Evolutionary conservation across 2,888 invertebrate genomes (phyloP).

Genomic region (Amphimallon solstitiale): DNA sequence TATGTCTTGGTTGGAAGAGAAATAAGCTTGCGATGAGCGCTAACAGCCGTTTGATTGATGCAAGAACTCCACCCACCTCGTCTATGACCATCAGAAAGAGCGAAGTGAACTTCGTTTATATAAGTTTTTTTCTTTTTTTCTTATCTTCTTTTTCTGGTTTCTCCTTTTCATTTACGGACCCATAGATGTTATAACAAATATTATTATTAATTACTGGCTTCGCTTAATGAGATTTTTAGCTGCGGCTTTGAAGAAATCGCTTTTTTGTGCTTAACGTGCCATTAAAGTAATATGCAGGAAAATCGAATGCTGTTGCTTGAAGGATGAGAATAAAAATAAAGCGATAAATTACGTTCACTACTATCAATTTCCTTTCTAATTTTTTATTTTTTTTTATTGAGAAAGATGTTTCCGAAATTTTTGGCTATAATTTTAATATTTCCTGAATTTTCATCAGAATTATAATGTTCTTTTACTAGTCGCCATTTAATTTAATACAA

Average conservation of each 20-base stretch:
- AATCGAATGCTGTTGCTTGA: too few relatives aligned
- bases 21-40: conserved; percentile 42
- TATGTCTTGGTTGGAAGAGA: conserved; percentile 9
- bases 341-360: too few relatives aligned
- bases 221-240: conserved; percentile 17
- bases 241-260: background rate
- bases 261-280: too few relatives aligned
- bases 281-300: too few relatives aligned
- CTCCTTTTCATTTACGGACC: background rate
- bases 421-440: too few relatives aligned
- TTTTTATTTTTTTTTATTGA: too few relatives aligned
- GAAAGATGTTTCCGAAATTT: too few relatives aligned
- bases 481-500: too few relatives aligned
- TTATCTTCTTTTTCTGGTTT: conserved; percentile 28
- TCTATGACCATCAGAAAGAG: conserved; percentile 37
- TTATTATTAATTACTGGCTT: conserved; percentile 51
- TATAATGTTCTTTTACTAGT: too few relatives aligned
- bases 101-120: background rate
- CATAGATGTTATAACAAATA: conserved; percentile 49
- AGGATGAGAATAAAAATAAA: too few relatives aligned
- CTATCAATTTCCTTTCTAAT: too few relatives aligned
- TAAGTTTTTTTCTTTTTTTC: background rate
- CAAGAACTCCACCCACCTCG: conserved; percentile 52
- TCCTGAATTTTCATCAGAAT: too few relatives aligned
- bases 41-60: conserved; percentile 62